A percentile compares a stretch with the other conserved stretches of the same genome.
Conservation (phyloP, 2,888 invertebrate species). For the Galeopsomyia nigrocyanea region DNA sequence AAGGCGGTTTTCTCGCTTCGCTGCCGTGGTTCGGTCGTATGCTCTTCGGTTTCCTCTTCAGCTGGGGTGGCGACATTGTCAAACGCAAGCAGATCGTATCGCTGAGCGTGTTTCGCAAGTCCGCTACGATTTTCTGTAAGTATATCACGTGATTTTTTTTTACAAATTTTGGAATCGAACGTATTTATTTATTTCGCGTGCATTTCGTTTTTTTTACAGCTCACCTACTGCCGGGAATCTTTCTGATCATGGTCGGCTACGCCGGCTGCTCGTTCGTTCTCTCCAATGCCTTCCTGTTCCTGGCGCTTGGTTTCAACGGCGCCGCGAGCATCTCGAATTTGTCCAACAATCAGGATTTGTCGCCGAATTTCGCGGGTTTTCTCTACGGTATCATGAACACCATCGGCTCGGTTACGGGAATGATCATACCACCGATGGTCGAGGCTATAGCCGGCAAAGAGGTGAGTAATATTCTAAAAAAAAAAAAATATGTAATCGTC, state of each 20-base stretch:
- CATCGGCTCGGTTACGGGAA: constrained; percentile 78
- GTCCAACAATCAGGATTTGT: constrained; percentile 75
- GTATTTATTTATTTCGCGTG: neutral
- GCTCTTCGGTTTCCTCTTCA: constrained; percentile 79
- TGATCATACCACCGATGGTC: constrained; percentile 79
- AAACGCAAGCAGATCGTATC: constrained; percentile 68
- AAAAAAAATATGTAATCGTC: no score
- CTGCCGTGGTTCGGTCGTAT: constrained; percentile 80
- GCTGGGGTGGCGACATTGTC: constrained; percentile 78
- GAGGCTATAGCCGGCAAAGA: constrained; percentile 73
- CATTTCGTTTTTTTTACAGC: constrained; percentile 67
- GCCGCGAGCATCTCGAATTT: constrained; percentile 70
- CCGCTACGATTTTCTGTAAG: constrained; percentile 62
- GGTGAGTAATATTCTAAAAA: constrained; percentile 34
- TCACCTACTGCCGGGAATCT: constrained; percentile 73
- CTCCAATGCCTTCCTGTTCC: constrained; percentile 58
- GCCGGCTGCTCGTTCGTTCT: constrained; percentile 55
- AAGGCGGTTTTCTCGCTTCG: constrained; percentile 79
- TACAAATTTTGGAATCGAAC: neutral
- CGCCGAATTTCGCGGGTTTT: constrained; percentile 81
- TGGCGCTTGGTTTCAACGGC: constrained; percentile 64
- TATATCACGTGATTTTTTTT: constrained; percentile 3
- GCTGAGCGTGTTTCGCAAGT: constrained; percentile 64
- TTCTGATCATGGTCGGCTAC: constrained; percentile 66
- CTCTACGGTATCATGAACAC: constrained; percentile 82